These are phyloP conservation scores for Mesorhabditis sp. DNA, from an alignment of 2,888 invertebrate genomes.

Conservation along the genomic window DNA sequence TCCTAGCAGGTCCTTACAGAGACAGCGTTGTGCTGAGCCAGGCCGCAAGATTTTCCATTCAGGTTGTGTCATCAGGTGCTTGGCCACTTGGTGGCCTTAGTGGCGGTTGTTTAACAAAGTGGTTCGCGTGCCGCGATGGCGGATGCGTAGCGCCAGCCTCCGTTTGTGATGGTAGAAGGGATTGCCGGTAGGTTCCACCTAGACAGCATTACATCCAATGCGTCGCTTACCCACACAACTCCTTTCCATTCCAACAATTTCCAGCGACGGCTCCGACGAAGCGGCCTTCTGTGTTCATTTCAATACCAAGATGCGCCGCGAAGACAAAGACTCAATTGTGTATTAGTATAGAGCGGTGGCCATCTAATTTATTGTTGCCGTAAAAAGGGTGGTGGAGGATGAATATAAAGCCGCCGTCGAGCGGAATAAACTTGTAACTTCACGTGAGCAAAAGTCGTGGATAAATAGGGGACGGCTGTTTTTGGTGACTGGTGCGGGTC, in stretches of 20 bases:
- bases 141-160: not conserved
- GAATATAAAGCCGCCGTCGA: not conserved
- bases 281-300: not conserved
- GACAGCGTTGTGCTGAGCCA: no score
- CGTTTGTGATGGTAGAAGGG: conserved; percentile 1
- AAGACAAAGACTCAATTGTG: not conserved
- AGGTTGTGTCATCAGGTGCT: not conserved
- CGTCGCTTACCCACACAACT: no score
- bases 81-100: not conserved
- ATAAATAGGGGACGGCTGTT: no score
- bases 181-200: conserved; percentile 4
- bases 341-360: not conserved
- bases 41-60: no score
- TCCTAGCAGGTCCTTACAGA: no score
- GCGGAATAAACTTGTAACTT: not conserved
- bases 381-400: not conserved
- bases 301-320: not conserved
- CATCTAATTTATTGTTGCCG: not conserved
- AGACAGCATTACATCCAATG: not conserved
- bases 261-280: conserved; percentile 1
- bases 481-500: no score
- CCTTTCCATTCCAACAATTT: not conserved
- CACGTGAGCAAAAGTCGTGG: conserved; percentile 1
- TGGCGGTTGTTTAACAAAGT: conserved; percentile 1
- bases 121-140: conserved; percentile 2